A percentile compares a stretch with the other conserved stretches of the same genome.
These are phyloP conservation scores for Mya arenaria DNA, from an alignment of 1,140 invertebrate genomes.

Conservation along the genomic window DNA sequence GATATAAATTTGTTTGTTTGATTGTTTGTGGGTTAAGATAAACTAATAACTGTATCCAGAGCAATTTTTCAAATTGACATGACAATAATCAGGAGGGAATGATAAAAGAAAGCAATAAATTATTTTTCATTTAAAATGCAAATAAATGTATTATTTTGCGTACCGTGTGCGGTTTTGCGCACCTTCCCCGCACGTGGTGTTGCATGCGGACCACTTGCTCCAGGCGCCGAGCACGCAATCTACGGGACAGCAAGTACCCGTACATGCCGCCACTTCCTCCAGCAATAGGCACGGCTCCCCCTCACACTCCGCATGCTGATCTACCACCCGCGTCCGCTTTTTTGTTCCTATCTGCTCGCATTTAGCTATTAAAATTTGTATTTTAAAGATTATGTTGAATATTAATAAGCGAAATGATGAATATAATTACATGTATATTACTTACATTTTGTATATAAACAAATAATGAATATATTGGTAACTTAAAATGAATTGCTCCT, in stretches of 20 bases:
- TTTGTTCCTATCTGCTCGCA: constrained; percentile 59
- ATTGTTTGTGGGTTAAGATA: too few relatives aligned
- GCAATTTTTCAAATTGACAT: too few relatives aligned
- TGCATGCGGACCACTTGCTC: constrained; percentile 60
- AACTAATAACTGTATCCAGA: too few relatives aligned
- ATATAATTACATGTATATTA: too few relatives aligned
- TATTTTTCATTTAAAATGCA: neutral
- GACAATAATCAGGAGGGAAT: too few relatives aligned
- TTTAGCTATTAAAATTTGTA: too few relatives aligned
- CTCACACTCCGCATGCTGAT: constrained; percentile 55
- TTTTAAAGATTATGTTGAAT: too few relatives aligned
- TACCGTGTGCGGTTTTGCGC: constrained; percentile 47
- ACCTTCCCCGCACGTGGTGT: constrained; percentile 56
- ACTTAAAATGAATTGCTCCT: too few relatives aligned
- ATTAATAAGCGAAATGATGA: too few relatives aligned
- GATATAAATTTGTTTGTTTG: too few relatives aligned
- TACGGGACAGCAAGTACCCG: constrained; percentile 59
- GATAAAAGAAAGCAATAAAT: neutral
- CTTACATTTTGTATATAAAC: too few relatives aligned
- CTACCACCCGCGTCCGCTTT: constrained; percentile 14
- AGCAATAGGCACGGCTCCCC: constrained; percentile 47
- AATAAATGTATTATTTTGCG: neutral
- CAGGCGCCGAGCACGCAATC: constrained; percentile 61
- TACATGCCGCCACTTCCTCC: constrained; percentile 46
- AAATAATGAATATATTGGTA: too few relatives aligned